Base-by-base conservation (phyloP, 2,797 vertebrate species). In the Champsocephalus gunnari region DNA sequence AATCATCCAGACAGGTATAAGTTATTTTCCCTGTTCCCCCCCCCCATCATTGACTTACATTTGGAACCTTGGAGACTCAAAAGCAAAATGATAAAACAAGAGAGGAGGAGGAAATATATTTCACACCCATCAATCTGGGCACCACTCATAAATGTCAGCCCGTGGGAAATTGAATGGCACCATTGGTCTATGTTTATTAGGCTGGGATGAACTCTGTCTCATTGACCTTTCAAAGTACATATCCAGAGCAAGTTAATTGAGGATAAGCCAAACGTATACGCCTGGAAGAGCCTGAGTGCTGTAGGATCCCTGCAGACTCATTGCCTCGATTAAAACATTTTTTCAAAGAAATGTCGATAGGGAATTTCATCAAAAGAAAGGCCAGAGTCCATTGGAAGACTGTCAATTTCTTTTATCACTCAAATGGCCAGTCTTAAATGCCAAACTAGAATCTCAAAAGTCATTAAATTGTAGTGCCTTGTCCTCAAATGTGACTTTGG, bases 111-210 rank as follows among this genome's bases (percentile, higher is more conserved):
- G 55, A 50, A 67, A 80, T 76, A 64, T 84, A 38, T 80, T 54
- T 17, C 75, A 49, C 57, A n/a, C 56, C 82, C 75, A 90, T 91
- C 81, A 88, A 86, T 92, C 87, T 78, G 80, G 38, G 3, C 44
- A 1, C 51, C 5, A 55, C 84, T 85, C 85, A 86, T 93, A 91
- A 93, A 89, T 88, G 89, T 90, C 90, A 86, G 66, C 75, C 76
- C 49, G 56, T 58, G 59, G 77, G 84, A 89, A 92, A 90, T 84
- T 86, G 87, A 92, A 88, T 77, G 77, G 79, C 82, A 85, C 85
- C 83, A 84, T 92, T 90, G 88, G 73, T 90, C 90, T 82, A 74
- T 82, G 87, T 91, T 92, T 90, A 93, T 93, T 84, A 87, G 77
- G 73, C 73, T 71, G 53, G 67, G 76, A 81, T 85, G 87, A 84